phyloP scores from a whole-genome alignment of 2,888 invertebrate species.

The Strigamia transsilvanica region DNA sequence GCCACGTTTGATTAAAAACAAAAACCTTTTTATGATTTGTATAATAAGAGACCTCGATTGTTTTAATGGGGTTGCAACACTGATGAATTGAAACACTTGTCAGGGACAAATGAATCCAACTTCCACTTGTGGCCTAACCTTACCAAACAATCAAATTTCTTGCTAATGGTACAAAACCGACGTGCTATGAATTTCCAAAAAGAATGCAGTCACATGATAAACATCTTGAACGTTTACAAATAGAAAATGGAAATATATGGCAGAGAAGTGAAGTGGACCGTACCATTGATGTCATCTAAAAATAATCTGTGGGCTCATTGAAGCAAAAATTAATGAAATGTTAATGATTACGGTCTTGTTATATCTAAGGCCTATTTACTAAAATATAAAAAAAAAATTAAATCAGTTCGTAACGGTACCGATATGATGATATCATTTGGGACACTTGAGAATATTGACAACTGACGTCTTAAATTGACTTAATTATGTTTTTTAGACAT shows the following conservation, averaged over 20 bases:
- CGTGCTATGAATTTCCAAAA: not conserved
- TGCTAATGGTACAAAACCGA: not conserved
- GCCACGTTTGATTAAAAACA: not conserved
- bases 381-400: too few relatives aligned
- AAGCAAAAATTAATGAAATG: not conserved
- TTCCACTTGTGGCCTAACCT: not conserved
- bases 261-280: constrained; percentile 1
- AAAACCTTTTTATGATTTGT: not conserved
- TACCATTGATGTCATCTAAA: not conserved
- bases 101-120: constrained; percentile 13
- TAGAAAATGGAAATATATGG: not conserved
- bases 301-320: not conserved
- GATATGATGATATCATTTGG: too few relatives aligned
- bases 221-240: too few relatives aligned
- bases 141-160: not conserved
- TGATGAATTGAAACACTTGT: constrained; percentile 13
- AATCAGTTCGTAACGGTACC: too few relatives aligned
- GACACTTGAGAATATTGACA: too few relatives aligned
- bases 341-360: not conserved
- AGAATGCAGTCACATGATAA: not conserved
- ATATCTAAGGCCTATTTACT: not conserved
- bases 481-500: too few relatives aligned
- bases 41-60: not conserved
- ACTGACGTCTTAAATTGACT: too few relatives aligned
- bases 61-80: not conserved